Base-by-base conservation (phyloP, 1,140 invertebrate species). In the Thaumatotibia leucotreta region DNA sequence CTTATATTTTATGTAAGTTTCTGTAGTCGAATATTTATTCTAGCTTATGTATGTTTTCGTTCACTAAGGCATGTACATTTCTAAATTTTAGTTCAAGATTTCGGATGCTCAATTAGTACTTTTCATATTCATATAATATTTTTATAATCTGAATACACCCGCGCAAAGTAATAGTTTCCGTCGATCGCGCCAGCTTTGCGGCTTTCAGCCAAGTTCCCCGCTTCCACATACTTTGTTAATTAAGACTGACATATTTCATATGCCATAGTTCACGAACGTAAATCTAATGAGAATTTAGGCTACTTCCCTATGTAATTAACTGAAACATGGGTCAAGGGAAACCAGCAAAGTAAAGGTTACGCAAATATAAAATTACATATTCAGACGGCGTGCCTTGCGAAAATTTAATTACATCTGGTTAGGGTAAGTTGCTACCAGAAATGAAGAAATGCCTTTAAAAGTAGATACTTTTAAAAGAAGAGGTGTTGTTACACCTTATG, bases 321-420 rank as follows among this genome's bases (percentile, higher is more conserved):
- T 27, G 22, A n/a, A 54, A 54, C 50, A 24, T 27, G 50, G 50
- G 50, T 54, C 50, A 54, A 27, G 22, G 22, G 50, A 24, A 54
- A 6, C 1, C 39, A 17, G 39, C 2, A 50, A 50, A 50, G 49
- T 54, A 54, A 54, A 54, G 11, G 50, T 54, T 54, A 27, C 20
- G 49, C 20, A 50, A 50, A 50, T 54, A 54, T 54, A n/a, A 54
- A 24, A 54, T 54, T 24, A 54, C 5, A 11, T 54, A 54, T 54
- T 54, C 50, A 54, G 50, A 54, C 50, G 50, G 50, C 22, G 50
- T 24, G 1, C 10, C 9, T n/a, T 24, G 10, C 23, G 23, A 54
- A 6, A 54, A 54, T 54, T 54, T 54, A 24, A 54, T 54, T 27
- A 54, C 22, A 54, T 54, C 22, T 24, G 50, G 23, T 27, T 54